Conservation (phyloP, 1,140 invertebrate species). For the Amphibalanus amphitrite region DNA sequence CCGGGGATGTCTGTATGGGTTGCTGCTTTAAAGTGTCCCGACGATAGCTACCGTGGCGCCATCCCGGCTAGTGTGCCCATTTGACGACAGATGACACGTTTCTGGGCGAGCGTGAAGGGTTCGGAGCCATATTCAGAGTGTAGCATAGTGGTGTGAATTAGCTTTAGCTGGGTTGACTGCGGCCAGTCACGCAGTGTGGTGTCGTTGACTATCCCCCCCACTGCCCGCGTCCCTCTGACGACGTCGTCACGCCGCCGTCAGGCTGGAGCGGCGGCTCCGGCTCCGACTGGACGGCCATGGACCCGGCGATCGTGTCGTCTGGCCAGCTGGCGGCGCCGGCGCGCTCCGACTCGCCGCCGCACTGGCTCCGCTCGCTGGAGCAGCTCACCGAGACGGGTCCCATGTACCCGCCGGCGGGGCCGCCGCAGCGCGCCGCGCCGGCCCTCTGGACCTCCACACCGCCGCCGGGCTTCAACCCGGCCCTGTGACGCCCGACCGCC, state of each 20-base stretch:
- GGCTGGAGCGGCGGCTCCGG: slow-evolving; percentile 17
- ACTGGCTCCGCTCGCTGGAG: slow-evolving; percentile 34
- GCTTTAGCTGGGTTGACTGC: too few species aligned
- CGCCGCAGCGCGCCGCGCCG: not conserved
- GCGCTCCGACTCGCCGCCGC: slow-evolving; percentile 27
- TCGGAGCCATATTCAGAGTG: too few species aligned
- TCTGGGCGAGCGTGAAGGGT: too few species aligned
- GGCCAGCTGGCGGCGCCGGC: slow-evolving; percentile 18
- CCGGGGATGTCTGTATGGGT: too few species aligned
- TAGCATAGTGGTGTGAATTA: too few species aligned
- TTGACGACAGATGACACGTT: too few species aligned
- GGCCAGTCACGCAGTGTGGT: too few species aligned
- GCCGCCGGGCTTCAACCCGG: not conserved
- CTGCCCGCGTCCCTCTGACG: not conserved
- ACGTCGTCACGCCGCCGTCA: slow-evolving; percentile 8
- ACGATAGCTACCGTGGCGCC: too few species aligned
- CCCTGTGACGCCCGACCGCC: not conserved
- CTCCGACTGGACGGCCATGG: slow-evolving; percentile 63
- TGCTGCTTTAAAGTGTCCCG: too few species aligned
- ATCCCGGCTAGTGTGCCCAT: too few species aligned
- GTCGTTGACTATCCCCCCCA: too few species aligned
- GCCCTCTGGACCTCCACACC: not conserved
- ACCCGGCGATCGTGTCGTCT: slow-evolving; percentile 55
- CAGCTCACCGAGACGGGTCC: slow-evolving; percentile 29
- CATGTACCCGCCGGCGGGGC: not conserved